These are phyloP conservation scores for Sebastes baramenuke DNA, from an alignment of 2,797 vertebrate genomes.

Conservation along the genomic window DNA sequence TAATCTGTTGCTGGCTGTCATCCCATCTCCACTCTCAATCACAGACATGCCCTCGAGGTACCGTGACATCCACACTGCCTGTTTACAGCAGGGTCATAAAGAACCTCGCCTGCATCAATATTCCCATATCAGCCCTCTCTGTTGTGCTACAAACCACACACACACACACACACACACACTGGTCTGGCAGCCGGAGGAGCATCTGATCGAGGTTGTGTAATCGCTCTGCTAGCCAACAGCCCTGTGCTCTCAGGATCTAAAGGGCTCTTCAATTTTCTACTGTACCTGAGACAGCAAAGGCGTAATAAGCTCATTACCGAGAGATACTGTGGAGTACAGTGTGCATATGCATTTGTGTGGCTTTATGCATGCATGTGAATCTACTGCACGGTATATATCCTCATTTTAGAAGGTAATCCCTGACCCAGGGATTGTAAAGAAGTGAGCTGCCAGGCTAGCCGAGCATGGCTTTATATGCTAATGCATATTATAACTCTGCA, in stretches of 20 bases:
- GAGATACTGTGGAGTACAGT: conserved; percentile 1
- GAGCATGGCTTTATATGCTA: conserved; percentile 50
- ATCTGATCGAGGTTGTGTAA: conserved; percentile 59
- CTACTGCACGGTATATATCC: background rate
- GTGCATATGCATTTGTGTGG: conserved; percentile 4
- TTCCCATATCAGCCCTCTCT: conserved; percentile 62
- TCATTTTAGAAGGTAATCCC: conserved; percentile 42
- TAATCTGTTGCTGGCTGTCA: conserved; percentile 67
- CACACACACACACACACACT: background rate
- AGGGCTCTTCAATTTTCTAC: conserved; percentile 59
- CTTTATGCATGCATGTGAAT: conserved; percentile 20
- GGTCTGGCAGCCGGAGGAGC: conserved; percentile 41
- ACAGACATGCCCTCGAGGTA: conserved; percentile 64
- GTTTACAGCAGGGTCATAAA: conserved; percentile 72
- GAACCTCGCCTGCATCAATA: conserved; percentile 70
- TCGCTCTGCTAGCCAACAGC: conserved; percentile 41
- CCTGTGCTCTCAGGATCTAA: conserved; percentile 45
- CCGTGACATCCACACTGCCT: conserved; percentile 56
- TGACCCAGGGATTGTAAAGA: conserved; percentile 44
- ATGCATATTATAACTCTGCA: conserved; percentile 29
- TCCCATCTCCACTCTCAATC: conserved; percentile 73
- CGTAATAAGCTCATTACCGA: conserved; percentile 52
- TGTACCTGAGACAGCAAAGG: conserved; percentile 44
- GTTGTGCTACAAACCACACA: conserved; percentile 62
- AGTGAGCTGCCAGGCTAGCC: conserved; percentile 16